Conservation (phyloP, 2,113 vertebrate genomes). For the Leuciscus idus region DNA sequence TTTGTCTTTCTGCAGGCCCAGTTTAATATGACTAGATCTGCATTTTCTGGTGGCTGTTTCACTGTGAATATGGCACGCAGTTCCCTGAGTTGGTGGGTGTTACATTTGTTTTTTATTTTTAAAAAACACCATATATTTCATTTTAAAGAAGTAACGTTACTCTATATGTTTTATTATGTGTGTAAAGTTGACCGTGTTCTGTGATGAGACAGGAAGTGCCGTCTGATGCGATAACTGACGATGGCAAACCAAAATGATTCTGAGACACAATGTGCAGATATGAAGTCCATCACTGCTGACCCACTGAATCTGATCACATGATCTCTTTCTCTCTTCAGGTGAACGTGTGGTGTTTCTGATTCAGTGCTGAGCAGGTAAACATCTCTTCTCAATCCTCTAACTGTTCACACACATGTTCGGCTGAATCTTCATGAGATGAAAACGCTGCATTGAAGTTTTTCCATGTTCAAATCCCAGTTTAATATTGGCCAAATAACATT, state of each 20-base stretch:
- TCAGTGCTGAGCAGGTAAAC: background rate
- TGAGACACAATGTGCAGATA: slow-evolving; percentile 60
- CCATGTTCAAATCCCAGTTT: no score
- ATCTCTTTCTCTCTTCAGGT: slow-evolving; percentile 4
- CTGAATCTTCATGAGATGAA: background rate
- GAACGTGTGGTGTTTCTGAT: background rate
- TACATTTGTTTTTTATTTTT: no score
- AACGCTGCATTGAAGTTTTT: no score
- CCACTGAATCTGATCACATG: accelerated
- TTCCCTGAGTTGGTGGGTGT: background rate
- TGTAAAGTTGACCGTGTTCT: slow-evolving; percentile 21
- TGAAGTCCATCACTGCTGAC: background rate
- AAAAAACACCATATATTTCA: no score
- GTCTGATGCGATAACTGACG: slow-evolving; percentile 81
- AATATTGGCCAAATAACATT: no score
- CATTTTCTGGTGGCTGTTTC: background rate
- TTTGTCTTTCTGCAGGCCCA: background rate
- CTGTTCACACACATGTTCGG: background rate
- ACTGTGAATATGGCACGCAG: accelerated
- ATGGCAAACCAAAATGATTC: slow-evolving; percentile 60
- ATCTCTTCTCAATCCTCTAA: background rate
- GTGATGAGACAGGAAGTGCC: slow-evolving; percentile 77
- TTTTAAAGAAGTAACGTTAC: no score
- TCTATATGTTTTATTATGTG: background rate
- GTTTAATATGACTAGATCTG: background rate